A percentile compares a stretch with the other conserved stretches of the same genome.
Conservation (phyloP, 2,888 invertebrate species). For the Drosophila setosimentum region DNA sequence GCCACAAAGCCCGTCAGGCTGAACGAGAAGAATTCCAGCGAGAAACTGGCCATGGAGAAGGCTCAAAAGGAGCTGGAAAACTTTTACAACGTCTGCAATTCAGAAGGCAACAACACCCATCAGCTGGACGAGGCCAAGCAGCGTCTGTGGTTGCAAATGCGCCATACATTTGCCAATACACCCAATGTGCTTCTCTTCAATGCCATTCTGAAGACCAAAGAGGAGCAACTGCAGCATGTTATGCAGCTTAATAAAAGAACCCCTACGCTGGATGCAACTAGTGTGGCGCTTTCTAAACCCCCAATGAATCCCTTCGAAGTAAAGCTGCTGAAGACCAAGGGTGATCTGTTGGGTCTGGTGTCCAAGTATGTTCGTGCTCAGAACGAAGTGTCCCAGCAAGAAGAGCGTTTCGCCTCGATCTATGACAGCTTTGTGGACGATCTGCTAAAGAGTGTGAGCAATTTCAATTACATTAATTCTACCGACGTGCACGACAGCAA, state of each 20-base stretch:
- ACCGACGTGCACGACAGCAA: constrained; percentile 69
- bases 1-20: constrained; percentile 81
- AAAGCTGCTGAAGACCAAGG: constrained; percentile 79
- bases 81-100: constrained; percentile 75
- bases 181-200: constrained; percentile 82
- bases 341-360: constrained; percentile 76
- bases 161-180: constrained; percentile 76
- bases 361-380: constrained; percentile 72
- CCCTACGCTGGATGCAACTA: constrained; percentile 14
- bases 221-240: constrained; percentile 82
- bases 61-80: constrained; percentile 78
- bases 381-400: constrained; percentile 67
- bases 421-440: constrained; percentile 78
- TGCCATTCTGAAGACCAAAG: constrained; percentile 79
- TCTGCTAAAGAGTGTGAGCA: constrained; percentile 77
- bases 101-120: constrained; percentile 49
- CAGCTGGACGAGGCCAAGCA: constrained; percentile 71
- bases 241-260: constrained; percentile 72
- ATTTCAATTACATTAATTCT: constrained; percentile 68
- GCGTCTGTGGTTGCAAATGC: constrained; percentile 80
- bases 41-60: constrained; percentile 72
- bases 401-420: constrained; percentile 71
- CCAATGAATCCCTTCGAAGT: constrained; percentile 74
- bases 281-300: constrained; percentile 42
- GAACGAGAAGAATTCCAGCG: constrained; percentile 75